These are phyloP conservation scores for Aricia artaxerxes DNA, from an alignment of 2,888 invertebrate genomes.

Conservation along the genomic window DNA sequence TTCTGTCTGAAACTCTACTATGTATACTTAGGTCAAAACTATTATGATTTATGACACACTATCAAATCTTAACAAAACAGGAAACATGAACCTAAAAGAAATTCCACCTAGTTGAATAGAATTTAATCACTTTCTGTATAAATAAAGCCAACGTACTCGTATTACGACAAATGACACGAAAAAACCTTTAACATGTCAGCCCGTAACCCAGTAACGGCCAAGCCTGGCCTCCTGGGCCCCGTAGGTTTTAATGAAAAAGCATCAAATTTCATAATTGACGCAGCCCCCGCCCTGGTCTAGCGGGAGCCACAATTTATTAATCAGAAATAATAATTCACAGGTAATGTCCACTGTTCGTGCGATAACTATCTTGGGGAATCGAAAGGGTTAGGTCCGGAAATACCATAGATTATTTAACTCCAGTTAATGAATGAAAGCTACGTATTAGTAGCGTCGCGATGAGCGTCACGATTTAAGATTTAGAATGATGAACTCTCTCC, in stretches of 20 bases:
- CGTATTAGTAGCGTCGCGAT: too few species aligned
- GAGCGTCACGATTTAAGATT: too few species aligned
- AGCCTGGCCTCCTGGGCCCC: conserved; percentile 57
- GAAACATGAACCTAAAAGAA: neutral
- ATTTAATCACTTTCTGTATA: neutral
- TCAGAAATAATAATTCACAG: conserved; percentile 80
- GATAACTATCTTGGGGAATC: conserved; percentile 60
- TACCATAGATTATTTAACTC: conserved; percentile 23
- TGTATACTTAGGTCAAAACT: too few species aligned
- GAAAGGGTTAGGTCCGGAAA: conserved; percentile 57
- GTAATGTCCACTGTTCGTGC: conserved; percentile 63
- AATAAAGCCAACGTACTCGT: neutral
- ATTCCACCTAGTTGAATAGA: neutral
- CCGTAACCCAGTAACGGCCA: conserved; percentile 56
- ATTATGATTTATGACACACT: too few species aligned
- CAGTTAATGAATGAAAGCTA: neutral
- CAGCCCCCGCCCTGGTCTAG: conserved; percentile 58
- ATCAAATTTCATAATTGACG: conserved; percentile 77
- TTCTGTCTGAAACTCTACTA: too few species aligned
- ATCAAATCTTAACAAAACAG: neutral
- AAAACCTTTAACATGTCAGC: conserved; percentile 46
- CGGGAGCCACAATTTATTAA: conserved; percentile 77
- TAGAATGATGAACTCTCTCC: too few species aligned
- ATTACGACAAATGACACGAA: conserved; percentile 38
- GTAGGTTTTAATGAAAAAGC: conserved; percentile 74